These are phyloP conservation scores for Asarcornis scutulata DNA, from an alignment of 2,113 vertebrate genomes.

Conservation along the genomic window DNA sequence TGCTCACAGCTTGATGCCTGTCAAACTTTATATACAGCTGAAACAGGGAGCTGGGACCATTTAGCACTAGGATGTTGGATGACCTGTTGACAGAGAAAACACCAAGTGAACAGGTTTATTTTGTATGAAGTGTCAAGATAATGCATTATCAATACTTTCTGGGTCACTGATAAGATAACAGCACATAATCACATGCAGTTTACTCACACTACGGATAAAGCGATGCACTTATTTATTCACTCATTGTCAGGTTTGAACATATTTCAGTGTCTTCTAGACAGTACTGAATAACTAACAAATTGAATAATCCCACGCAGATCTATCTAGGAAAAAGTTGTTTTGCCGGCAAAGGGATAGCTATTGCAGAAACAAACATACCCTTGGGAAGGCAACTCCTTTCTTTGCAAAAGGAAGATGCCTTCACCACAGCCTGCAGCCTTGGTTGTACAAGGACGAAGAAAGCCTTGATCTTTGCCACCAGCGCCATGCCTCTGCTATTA, in stretches of 20 bases:
- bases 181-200: background rate
- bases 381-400: background rate
- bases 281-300: background rate
- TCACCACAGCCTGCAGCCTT: background rate
- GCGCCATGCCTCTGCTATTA: background rate
- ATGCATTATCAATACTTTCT: conserved; percentile 7
- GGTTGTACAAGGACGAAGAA: background rate
- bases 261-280: background rate
- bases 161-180: background rate
- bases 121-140: background rate
- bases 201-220: background rate
- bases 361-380: background rate
- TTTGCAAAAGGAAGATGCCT: background rate
- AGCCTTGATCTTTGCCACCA: background rate
- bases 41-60: background rate
- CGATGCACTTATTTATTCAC: background rate
- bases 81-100: conserved; percentile 18
- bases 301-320: background rate
- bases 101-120: background rate
- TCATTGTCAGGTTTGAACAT: background rate
- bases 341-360: background rate
- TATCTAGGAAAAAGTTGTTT: background rate
- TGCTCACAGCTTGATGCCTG: background rate
- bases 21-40: background rate
- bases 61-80: background rate